Evolutionary conservation across 2,888 invertebrate species (phyloP).

Genomic region (Meghimatium bilineatum): DNA sequence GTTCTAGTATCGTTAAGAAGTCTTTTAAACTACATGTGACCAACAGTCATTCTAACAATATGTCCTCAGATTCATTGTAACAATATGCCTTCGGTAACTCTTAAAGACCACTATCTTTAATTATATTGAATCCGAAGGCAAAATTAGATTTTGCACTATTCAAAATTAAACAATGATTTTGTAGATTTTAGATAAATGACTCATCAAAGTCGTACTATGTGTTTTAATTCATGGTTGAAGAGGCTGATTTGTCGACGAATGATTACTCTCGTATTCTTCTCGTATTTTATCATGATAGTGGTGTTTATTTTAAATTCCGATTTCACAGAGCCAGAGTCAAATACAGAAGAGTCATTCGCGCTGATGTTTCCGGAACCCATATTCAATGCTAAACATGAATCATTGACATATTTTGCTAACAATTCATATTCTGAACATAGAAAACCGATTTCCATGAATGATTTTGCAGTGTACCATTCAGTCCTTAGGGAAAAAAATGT

Average conservation of each 20-base stretch:
- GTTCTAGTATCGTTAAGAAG: too few relatives aligned
- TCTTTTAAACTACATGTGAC: too few relatives aligned
- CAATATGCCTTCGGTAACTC: background rate
- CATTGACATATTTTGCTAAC: background rate
- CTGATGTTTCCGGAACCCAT: constrained; percentile 32
- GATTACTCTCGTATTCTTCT: constrained; percentile 20
- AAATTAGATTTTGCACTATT: background rate
- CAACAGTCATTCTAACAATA: too few relatives aligned
- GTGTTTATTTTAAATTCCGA: constrained; percentile 6
- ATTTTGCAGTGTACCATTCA: background rate
- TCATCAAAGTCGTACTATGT: constrained; percentile 21
- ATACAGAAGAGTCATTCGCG: constrained; percentile 16
- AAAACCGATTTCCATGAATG: background rate
- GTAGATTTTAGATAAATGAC: background rate
- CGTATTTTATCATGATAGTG: constrained; percentile 18
- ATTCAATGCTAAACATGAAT: background rate
- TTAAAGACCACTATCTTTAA: background rate
- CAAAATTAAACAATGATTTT: background rate
- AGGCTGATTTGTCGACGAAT: constrained; percentile 16
- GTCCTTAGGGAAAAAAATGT: background rate
- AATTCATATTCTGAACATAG: background rate
- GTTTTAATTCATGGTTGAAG: constrained; percentile 17
- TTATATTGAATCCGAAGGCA: background rate
- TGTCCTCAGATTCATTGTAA: background rate
- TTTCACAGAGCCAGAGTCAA: background rate